phyloP scores from a whole-genome alignment of 2,113 vertebrate species.

The Aptenodytes forsteri region DNA sequence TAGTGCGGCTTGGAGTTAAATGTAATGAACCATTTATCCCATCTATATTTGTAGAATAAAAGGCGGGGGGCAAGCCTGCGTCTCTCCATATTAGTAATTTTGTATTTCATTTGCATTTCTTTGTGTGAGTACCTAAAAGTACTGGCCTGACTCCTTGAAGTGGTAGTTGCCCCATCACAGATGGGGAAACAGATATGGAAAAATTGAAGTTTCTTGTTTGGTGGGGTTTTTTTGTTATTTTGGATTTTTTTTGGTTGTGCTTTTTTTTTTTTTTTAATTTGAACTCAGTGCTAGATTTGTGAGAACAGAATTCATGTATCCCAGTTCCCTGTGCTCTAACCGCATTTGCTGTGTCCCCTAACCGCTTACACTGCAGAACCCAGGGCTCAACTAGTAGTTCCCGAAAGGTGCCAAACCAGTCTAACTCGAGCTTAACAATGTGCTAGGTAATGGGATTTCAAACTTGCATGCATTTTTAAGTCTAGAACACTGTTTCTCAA shows the following conservation, averaged over 20 bases:
- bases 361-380: not conserved
- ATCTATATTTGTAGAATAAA: constrained; percentile 13
- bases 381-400: not conserved
- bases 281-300: not conserved
- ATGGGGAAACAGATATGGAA: not conserved
- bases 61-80: not conserved
- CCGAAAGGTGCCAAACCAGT: constrained; percentile 51
- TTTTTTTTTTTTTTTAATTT: not conserved
- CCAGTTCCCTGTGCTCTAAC: not conserved
- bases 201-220: not conserved
- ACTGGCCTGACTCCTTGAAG: not conserved
- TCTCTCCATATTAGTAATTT: not conserved
- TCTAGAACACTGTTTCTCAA: not conserved
- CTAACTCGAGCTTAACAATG: constrained; percentile 38
- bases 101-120: constrained; percentile 5
- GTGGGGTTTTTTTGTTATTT: rapidly evolving
- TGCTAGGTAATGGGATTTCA: constrained; percentile 34
- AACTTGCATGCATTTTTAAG: not conserved
- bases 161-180: not conserved
- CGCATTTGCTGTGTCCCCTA: not conserved
- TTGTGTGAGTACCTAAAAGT: not conserved
- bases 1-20: not conserved
- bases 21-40: constrained; percentile 16
- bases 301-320: not conserved
- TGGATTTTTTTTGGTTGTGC: not conserved